Evolutionary conservation across 2,797 vertebrate genomes (phyloP).

Genomic region (Epinephelus malabaricus): DNA sequence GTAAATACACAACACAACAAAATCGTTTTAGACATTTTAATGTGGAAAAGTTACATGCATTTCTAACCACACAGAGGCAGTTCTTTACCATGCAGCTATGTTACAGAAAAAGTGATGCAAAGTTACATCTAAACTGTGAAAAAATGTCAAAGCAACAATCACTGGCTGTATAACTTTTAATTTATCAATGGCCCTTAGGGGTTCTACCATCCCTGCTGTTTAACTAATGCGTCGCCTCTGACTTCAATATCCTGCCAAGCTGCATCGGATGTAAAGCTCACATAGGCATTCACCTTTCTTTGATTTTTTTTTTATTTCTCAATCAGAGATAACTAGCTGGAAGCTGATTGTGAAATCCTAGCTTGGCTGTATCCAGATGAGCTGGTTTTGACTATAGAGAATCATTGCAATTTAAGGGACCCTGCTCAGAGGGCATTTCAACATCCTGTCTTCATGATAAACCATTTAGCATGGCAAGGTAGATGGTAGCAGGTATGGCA

Average conservation of each 20-base stretch:
- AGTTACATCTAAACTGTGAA: neutral
- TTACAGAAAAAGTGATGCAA: conserved; percentile 26
- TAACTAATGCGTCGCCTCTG: conserved; percentile 26
- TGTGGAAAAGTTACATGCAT: no score
- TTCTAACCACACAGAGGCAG: no score
- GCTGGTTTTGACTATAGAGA: conserved; percentile 36
- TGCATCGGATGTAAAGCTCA: conserved; percentile 12
- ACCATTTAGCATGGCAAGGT: conserved; percentile 67
- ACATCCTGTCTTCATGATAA: conserved; percentile 65
- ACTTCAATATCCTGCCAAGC: conserved; percentile 13
- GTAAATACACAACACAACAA: no score
- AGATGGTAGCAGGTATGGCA: conserved; percentile 55
- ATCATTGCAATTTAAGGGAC: conserved; percentile 25
- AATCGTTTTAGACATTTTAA: no score
- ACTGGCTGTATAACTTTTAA: conserved; percentile 1
- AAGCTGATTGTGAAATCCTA: conserved; percentile 33
- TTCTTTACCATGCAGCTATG: neutral
- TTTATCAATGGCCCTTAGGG: conserved; percentile 17
- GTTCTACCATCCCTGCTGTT: neutral
- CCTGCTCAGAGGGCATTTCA: conserved; percentile 47
- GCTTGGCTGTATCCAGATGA: conserved; percentile 30
- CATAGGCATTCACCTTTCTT: neutral
- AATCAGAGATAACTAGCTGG: conserved; percentile 34
- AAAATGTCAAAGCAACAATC: neutral
- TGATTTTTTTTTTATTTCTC: conserved; percentile 15